phyloP scores from a whole-genome alignment of 2,888 invertebrate species.

The Nebria brevicollis region DNA sequence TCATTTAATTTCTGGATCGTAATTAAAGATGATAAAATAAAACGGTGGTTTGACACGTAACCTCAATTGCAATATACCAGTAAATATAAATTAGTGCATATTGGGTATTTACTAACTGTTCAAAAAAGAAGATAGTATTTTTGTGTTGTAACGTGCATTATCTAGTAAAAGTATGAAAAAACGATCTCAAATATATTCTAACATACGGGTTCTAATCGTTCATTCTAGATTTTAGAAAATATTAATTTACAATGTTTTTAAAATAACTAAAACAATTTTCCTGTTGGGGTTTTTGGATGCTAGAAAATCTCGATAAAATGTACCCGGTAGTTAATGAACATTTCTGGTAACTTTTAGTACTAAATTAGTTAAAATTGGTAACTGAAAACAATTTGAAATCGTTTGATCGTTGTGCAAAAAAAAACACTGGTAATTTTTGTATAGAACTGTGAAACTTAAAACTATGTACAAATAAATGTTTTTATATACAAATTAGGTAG shows the following conservation, averaged over 20 bases:
- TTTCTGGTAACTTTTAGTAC: conserved; percentile 12
- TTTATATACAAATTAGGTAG: conserved; percentile 41
- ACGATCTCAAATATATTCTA: not conserved
- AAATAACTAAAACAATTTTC: no score
- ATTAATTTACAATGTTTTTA: no score
- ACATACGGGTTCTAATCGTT: not conserved
- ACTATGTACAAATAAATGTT: conserved; percentile 37
- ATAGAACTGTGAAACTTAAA: conserved; percentile 25
- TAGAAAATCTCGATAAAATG: not conserved
- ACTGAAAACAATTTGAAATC: not conserved
- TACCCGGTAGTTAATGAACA: not conserved
- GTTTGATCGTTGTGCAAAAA: not conserved
- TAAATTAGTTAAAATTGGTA: not conserved
- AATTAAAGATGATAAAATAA: no score
- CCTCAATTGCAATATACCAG: not conserved
- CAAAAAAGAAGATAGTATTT: not conserved
- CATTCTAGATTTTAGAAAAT: no score
- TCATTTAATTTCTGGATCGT: no score
- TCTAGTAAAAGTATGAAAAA: not conserved
- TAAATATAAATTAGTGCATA: not conserved
- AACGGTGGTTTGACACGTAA: no score
- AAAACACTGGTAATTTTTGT: conserved; percentile 7
- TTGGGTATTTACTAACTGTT: not conserved
- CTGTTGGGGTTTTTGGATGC: no score
- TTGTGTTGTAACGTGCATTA: not conserved